A percentile compares a stretch with the other conserved stretches of the same genome.
Evolutionary conservation across 2,888 invertebrate genomes (phyloP).

Genomic region (Crocallis elinguaria): DNA sequence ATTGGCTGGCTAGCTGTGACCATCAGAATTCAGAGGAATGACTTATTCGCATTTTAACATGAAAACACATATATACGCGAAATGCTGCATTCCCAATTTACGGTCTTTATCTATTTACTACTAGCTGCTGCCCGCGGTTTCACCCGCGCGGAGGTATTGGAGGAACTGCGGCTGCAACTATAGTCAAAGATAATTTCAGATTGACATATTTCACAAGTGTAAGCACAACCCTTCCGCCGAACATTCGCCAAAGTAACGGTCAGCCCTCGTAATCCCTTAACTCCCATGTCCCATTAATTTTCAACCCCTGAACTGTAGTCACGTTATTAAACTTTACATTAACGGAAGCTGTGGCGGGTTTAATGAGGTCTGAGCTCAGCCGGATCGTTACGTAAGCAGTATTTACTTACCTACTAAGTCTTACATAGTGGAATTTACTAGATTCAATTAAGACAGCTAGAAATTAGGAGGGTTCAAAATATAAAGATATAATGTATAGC

Average conservation of each 20-base stretch:
- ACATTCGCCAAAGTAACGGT: conserved; percentile 1
- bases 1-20: too few relatives aligned
- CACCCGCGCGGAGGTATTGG: too few relatives aligned
- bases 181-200: not conserved
- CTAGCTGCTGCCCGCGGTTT: too few relatives aligned
- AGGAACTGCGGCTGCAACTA: too few relatives aligned
- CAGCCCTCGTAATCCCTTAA: conserved; percentile 13
- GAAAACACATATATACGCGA: too few relatives aligned
- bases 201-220: not conserved
- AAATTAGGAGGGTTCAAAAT: not conserved
- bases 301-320: conserved; percentile 19
- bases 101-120: too few relatives aligned
- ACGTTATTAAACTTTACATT: conserved; percentile 27
- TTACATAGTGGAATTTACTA: conserved; percentile 12
- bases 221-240: not conserved
- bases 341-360: conserved; percentile 9
- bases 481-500: too few relatives aligned
- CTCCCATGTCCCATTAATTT: conserved; percentile 14
- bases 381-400: conserved; percentile 7
- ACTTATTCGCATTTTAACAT: too few relatives aligned
- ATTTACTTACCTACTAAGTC: conserved; percentile 12
- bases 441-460: conserved; percentile 15
- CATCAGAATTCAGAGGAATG: too few relatives aligned
- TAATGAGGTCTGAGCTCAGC: conserved; percentile 16
- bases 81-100: too few relatives aligned